Percentiles rank a stretch among this genome's conserved stretches.
Evolutionary conservation across 23 tunicate genomes (phyloP).

Genomic region (Ciona savignyi): DNA sequence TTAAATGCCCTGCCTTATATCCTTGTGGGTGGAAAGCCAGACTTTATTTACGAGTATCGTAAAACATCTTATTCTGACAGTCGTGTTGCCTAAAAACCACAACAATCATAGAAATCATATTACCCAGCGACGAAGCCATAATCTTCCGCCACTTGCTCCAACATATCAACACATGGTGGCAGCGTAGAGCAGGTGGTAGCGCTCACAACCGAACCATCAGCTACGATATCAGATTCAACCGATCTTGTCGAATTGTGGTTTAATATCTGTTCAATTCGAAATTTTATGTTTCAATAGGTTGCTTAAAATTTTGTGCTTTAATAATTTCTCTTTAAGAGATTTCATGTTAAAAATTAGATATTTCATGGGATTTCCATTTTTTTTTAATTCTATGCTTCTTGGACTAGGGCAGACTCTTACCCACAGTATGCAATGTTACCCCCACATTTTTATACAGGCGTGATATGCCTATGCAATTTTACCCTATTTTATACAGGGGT

Average conservation of each 20-base stretch:
- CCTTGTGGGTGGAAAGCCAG: too few species aligned
- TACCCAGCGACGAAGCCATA: slow-evolving; percentile 63
- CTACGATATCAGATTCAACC: not conserved
- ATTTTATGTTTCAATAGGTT: not conserved
- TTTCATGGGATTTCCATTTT: too few species aligned
- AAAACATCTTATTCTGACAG: too few species aligned
- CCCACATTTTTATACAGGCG: too few species aligned
- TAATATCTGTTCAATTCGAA: not conserved
- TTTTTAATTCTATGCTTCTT: too few species aligned
- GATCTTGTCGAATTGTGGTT: too few species aligned
- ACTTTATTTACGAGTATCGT: too few species aligned
- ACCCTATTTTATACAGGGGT: too few species aligned
- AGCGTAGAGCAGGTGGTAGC: slow-evolving; percentile 21
- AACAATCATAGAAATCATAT: not conserved
- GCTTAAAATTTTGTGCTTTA: not conserved
- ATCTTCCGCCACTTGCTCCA: slow-evolving; percentile 46
- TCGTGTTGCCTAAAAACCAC: not conserved
- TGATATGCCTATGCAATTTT: too few species aligned
- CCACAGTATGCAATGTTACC: too few species aligned
- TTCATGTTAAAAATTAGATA: not conserved
- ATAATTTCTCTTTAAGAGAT: not conserved
- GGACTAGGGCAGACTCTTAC: too few species aligned
- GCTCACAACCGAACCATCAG: slow-evolving; percentile 10
- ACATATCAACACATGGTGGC: slow-evolving; percentile 64
- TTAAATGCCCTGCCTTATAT: too few species aligned